Evolutionary conservation across 1,140 invertebrate genomes (phyloP).

Genomic region (Trichonephila inaurata): DNA sequence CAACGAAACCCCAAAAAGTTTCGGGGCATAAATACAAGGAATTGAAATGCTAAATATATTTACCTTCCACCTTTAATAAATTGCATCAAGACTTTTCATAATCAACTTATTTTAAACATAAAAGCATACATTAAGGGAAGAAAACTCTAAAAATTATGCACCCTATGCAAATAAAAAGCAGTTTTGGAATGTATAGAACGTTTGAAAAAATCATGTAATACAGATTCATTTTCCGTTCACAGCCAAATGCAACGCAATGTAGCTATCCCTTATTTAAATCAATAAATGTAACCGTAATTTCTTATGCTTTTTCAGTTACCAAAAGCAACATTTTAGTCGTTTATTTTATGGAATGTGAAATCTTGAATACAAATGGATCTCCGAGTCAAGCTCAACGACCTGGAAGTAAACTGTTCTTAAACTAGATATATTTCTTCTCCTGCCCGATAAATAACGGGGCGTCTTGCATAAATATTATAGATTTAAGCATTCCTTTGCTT

Average conservation of each 20-base stretch:
- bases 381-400: not conserved
- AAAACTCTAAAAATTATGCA: too few species aligned
- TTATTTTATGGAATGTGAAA: not conserved
- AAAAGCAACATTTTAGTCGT: not conserved
- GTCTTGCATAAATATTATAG: conserved; percentile 3
- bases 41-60: too few species aligned
- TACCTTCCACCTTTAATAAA: too few species aligned
- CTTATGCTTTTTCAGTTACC: not conserved
- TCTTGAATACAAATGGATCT: not conserved
- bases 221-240: too few species aligned
- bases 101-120: too few species aligned
- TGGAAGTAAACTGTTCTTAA: conserved; percentile 7
- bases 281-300: not conserved
- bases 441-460: not conserved
- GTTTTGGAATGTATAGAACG: too few species aligned
- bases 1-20: too few species aligned
- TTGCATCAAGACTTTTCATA: too few species aligned
- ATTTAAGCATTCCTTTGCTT: not conserved
- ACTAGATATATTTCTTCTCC: not conserved
- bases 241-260: not conserved
- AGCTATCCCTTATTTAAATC: not conserved
- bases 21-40: too few species aligned
- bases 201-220: too few species aligned
- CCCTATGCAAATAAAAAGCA: too few species aligned
- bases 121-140: too few species aligned